Base-by-base conservation (phyloP, 2,888 invertebrate species). In the Isoperla grammatica region DNA sequence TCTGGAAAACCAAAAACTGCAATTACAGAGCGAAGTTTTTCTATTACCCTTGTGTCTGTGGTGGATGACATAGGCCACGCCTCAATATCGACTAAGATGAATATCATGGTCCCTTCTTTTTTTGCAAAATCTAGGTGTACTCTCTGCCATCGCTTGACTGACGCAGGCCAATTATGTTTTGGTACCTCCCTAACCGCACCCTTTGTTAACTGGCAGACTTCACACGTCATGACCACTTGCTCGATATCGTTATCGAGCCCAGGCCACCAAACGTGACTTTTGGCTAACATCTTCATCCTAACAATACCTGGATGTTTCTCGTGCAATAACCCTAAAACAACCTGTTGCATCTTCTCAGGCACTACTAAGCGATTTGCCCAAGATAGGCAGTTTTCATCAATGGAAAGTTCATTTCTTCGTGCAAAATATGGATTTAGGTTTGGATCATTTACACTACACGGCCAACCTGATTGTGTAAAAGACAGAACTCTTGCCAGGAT, bases 91-190 rank as follows among this genome's bases (percentile, higher is more conserved):
- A 49, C 57, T n/a, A 49, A 23, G 0, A 61, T 15, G 4, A 61
- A 42, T 12, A 57, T 17, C 13, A 11, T 40, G 3, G 15, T 22
- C 1, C 53, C 45, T 3, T 46, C 29, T n/a, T 20, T 50, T 6
- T 39, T 40, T 19, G 61, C 61, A 15, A 57, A 61, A 37, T 61
- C 50, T 2, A 61, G 13, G 35, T 57, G 57, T 12, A 61, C 15
- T 5, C 49, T 6, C 13, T 54, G 49, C 39, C 42, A 35, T 20
- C 6, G 13, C 17, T 17, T n/a, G 11, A 15, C 11, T 12, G 61
- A 40, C 2, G 35, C 13, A 12, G 35, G 22, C 58, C 58, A 58
- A 46, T n/a, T 15, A 23, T 37, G 15, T 17, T n/a, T 20, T 9
- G 50, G 50, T 69, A 56, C 42, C 42, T 45, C 29, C 4, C n/a